Conservation (phyloP, 2,888 invertebrate genomes). For the Lycaena phlaeas region DNA sequence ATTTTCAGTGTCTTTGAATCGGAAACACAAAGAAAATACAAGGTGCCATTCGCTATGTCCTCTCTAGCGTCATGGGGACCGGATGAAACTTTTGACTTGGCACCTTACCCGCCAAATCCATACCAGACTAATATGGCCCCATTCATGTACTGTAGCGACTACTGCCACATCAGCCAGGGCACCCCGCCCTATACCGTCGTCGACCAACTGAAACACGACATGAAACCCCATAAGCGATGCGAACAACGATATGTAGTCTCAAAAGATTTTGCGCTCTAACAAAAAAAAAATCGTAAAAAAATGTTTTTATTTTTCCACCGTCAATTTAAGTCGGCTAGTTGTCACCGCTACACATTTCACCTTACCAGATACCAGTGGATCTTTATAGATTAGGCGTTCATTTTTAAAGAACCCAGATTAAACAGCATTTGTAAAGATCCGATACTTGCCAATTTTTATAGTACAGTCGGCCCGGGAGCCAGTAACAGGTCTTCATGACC, state of each 20-base stretch:
- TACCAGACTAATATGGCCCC: constrained; percentile 60
- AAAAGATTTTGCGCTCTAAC: constrained; percentile 10
- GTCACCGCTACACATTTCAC: no score
- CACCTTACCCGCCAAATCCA: constrained; percentile 55
- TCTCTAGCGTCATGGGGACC: constrained; percentile 45
- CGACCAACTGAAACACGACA: constrained; percentile 38
- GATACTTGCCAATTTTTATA: no score
- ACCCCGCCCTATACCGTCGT: constrained; percentile 49
- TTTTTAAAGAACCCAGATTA: no score
- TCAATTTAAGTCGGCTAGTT: no score
- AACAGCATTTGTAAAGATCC: no score
- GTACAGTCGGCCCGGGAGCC: no score
- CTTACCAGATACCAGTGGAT: no score
- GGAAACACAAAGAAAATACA: constrained; percentile 50
- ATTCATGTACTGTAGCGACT: constrained; percentile 65
- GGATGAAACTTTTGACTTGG: constrained; percentile 46
- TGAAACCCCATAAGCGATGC: constrained; percentile 36
- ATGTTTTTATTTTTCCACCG: no score
- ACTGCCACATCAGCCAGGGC: constrained; percentile 54
- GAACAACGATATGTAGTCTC: constrained; percentile 27
- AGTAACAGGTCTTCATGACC: no score
- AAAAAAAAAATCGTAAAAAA: no score
- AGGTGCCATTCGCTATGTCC: constrained; percentile 40
- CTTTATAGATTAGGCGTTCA: no score
- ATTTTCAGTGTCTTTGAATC: constrained; percentile 47